phyloP scores from a whole-genome alignment of 2,113 vertebrate species.

The Laterallus jamaicensis region DNA sequence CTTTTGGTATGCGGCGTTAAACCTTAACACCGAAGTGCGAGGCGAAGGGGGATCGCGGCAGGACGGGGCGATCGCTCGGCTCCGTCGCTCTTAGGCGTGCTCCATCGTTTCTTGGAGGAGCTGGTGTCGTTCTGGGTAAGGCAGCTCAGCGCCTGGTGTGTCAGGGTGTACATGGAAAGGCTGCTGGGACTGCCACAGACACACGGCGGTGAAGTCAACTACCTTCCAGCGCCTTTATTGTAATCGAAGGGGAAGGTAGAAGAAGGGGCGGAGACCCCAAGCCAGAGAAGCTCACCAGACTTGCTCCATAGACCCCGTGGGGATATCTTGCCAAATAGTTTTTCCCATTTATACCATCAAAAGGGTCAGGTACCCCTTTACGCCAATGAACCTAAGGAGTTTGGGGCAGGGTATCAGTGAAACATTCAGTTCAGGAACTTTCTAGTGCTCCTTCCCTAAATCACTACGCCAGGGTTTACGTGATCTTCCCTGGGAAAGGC shows the following conservation, averaged over 20 bases:
- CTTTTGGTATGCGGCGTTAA: not conserved
- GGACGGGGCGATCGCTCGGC: not conserved
- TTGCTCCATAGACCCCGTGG: fast-evolving
- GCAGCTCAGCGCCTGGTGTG: not conserved
- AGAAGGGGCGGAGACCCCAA: not conserved
- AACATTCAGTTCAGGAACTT: not conserved
- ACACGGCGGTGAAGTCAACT: not conserved
- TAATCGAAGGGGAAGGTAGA: not conserved
- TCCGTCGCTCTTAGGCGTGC: fast-evolving
- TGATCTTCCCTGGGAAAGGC: not conserved
- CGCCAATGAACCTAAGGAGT: not conserved
- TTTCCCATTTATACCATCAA: not conserved
- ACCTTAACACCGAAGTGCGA: fast-evolving
- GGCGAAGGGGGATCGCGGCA: not conserved
- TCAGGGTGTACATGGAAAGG: fast-evolving
- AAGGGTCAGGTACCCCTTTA: not conserved
- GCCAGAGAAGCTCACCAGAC: not conserved
- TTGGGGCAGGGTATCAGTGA: not conserved
- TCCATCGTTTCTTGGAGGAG: not conserved
- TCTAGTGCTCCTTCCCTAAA: not conserved
- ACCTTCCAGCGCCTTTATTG: not conserved
- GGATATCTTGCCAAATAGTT: not conserved
- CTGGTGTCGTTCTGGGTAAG: fast-evolving
- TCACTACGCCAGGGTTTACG: not conserved
- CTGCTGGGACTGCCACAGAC: not conserved